Percentiles rank a stretch among this genome's conserved stretches.
Evolutionary conservation across 2,113 vertebrate species (phyloP).

Genomic region (Pardalotus punctatus): DNA sequence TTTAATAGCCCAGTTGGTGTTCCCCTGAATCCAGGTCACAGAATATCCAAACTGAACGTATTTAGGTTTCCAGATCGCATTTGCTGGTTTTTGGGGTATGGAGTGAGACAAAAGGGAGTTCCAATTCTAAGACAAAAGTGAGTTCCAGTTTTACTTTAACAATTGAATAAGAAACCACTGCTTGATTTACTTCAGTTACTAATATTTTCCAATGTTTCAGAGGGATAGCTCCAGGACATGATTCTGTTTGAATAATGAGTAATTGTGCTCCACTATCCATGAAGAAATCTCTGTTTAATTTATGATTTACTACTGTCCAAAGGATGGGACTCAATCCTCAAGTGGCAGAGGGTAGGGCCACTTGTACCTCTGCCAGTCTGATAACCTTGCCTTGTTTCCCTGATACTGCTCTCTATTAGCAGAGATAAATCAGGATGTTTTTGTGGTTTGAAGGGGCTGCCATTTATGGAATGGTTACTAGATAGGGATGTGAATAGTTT

Average conservation of each 20-base stretch:
- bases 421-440: not conserved
- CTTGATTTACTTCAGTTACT: not conserved
- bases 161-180: not conserved
- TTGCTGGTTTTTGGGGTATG: not conserved
- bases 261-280: not conserved
- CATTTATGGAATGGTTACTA: not conserved
- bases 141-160: not conserved
- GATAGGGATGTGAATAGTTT: not conserved
- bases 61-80: not conserved
- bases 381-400: not conserved
- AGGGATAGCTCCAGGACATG: not conserved
- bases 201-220: not conserved
- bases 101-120: not conserved
- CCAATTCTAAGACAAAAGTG: not conserved
- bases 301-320: not conserved
- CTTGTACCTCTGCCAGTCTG: not conserved
- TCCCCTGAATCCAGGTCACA: not conserved
- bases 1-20: not conserved
- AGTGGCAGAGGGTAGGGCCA: not conserved
- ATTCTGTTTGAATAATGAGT: not conserved
- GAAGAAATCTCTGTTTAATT: not conserved
- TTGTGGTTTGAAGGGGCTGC: not conserved
- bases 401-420: not conserved
- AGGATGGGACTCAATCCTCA: not conserved
- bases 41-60: not conserved